Conservation (phyloP, 2,888 invertebrate genomes). For the Melanargia galathea region DNA sequence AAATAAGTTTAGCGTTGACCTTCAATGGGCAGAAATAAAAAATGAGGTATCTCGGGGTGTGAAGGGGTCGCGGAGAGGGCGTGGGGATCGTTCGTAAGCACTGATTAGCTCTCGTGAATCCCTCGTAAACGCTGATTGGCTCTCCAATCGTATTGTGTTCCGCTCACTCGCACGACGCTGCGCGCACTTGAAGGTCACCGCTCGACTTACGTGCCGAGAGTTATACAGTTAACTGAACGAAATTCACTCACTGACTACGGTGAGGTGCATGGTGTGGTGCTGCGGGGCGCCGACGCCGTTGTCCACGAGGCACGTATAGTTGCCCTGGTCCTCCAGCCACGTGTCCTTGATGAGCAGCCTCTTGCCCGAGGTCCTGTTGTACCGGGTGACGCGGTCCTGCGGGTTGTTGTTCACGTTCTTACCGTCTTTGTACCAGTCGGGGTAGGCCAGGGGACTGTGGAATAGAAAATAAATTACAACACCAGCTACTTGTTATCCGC, state of each 20-base stretch:
- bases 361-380: slow-evolving; percentile 67
- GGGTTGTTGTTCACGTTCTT: slow-evolving; percentile 55
- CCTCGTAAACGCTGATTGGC: no score
- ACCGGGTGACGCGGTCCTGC: slow-evolving; percentile 58
- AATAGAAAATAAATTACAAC: background rate
- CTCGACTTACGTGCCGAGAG: no score
- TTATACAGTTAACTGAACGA: background rate
- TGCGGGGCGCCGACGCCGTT: slow-evolving; percentile 59
- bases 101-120: no score
- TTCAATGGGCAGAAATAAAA: no score
- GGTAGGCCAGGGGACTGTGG: slow-evolving; percentile 61
- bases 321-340: slow-evolving; percentile 56
- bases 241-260: slow-evolving; percentile 62
- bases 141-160: no score
- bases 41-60: no score
- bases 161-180: no score
- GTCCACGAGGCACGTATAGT: slow-evolving; percentile 61
- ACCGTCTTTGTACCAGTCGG: slow-evolving; percentile 67
- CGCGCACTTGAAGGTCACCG: no score
- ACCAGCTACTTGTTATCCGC: no score
- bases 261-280: slow-evolving; percentile 57
- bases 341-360: slow-evolving; percentile 65
- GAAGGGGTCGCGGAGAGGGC: no score
- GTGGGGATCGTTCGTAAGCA: no score
- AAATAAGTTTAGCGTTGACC: no score